Evolutionary conservation across 2,888 invertebrate species (phyloP).

Genomic region (Nephrotoma appendiculata): DNA sequence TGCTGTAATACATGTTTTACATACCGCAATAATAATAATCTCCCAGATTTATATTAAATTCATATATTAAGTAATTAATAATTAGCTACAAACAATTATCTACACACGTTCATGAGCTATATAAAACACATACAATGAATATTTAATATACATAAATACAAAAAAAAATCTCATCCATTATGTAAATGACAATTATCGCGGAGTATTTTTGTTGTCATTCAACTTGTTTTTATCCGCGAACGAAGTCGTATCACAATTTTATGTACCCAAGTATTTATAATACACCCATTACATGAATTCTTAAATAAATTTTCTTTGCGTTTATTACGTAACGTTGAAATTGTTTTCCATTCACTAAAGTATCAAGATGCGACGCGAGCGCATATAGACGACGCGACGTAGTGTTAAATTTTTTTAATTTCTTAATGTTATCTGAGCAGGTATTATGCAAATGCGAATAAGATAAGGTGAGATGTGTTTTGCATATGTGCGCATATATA

Average conservation of each 20-base stretch:
- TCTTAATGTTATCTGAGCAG: neutral
- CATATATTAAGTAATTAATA: neutral
- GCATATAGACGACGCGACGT: too few species aligned
- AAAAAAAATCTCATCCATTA: neutral
- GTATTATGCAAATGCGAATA: neutral
- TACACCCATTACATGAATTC: neutral
- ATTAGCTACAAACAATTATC: neutral
- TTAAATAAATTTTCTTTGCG: neutral
- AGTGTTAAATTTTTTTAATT: neutral
- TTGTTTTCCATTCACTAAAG: neutral
- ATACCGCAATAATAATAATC: neutral
- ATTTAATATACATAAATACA: neutral
- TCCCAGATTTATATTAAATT: neutral
- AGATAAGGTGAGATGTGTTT: neutral
- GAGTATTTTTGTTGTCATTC: neutral
- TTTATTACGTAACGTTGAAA: neutral
- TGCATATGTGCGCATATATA: neutral
- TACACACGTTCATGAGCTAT: neutral
- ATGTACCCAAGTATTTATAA: neutral
- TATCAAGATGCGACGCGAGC: neutral
- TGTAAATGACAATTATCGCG: neutral
- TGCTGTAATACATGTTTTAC: too few species aligned
- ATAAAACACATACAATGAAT: neutral
- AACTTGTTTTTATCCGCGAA: neutral
- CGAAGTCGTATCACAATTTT: neutral